Evolutionary conservation across 2,113 vertebrate genomes (phyloP), one percentile per base, ranked within the genome.

Genomic region (Anseranas semipalmata): DNA sequence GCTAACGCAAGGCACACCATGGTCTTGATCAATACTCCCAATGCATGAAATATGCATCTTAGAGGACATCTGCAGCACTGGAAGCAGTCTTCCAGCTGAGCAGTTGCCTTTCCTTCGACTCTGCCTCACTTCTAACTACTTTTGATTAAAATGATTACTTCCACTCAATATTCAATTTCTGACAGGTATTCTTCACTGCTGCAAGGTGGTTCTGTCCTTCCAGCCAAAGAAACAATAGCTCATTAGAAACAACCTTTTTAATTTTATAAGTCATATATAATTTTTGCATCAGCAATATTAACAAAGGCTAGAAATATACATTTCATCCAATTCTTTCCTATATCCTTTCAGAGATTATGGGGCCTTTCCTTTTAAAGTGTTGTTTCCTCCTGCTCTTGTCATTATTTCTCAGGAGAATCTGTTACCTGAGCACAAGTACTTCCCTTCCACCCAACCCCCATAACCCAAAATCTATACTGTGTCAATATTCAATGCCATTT

Each of bases 151-250:
- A 91, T 1, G 0, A 93, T 91, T 83, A 89, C 55, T 93, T 95
- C 82, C 66, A 82, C 72, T 94, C 91, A 91, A 80, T 92, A 93
- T 79, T 90, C 76, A 66, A 71, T 92, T 95, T 85, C 90, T 93
- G 75, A 96, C 70, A 95, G 63, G 66, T 90, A 80, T 93, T 89
- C 77, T 62, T 90, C 62, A 56, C 73, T 72, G 58, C 70, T 82
- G 67, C 86, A 79, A 53, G 30, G 53, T 82, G 43, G 20, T 60
- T 81, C 41, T 56, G 32, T 75, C 68, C 65, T 96, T 80, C 68
- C 68, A 94, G 89, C 78, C 84, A 94, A 88, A 87, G 27, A 87
- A 66, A 89, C 43, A 93, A 63, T 30, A 84, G 75, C 43, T 90
- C 65, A 70, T 65, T 72, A 75, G 52, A 90, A 92, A 43, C 55